Percentiles rank a stretch among this genome's conserved stretches.
These are phyloP conservation scores for Pandemis heparana DNA, from an alignment of 2,888 invertebrate species.

Conservation along the genomic window DNA sequence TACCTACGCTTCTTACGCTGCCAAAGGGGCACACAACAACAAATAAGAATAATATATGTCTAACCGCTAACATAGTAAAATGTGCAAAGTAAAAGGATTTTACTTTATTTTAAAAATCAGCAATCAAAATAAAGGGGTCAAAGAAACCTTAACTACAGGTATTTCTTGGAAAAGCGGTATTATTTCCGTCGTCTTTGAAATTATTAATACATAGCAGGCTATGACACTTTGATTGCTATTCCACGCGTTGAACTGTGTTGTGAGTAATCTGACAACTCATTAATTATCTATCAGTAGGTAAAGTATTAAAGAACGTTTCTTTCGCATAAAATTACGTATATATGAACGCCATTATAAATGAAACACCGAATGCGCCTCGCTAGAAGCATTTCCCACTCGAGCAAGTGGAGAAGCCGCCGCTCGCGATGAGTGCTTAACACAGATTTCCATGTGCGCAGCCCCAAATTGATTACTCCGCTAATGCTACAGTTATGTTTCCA, in stretches of 20 bases:
- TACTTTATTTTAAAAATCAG: not conserved
- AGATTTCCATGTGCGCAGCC: constrained; percentile 11
- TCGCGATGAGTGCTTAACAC: constrained; percentile 10
- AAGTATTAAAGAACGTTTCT: not conserved
- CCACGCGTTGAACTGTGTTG: not conserved
- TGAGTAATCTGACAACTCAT: not conserved
- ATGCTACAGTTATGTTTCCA: constrained; percentile 12
- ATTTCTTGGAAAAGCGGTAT: not conserved
- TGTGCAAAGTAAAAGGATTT: not conserved
- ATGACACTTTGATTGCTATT: not conserved
- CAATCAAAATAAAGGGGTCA: not conserved
- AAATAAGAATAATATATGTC: not conserved
- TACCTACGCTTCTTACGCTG: not conserved
- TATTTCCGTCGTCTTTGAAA: not conserved
- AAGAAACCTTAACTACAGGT: not conserved
- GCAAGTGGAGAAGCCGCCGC: not conserved
- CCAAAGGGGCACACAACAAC: not conserved
- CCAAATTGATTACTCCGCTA: constrained; percentile 13
- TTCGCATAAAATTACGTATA: not conserved
- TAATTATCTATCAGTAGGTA: not conserved
- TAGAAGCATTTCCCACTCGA: constrained; percentile 13
- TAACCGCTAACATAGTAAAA: not conserved
- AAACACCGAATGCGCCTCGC: constrained; percentile 4
- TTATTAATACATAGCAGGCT: not conserved
- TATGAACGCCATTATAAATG: not conserved